phyloP scores from a whole-genome alignment of 2,797 vertebrate species.

The Nannoperca obscura region DNA sequence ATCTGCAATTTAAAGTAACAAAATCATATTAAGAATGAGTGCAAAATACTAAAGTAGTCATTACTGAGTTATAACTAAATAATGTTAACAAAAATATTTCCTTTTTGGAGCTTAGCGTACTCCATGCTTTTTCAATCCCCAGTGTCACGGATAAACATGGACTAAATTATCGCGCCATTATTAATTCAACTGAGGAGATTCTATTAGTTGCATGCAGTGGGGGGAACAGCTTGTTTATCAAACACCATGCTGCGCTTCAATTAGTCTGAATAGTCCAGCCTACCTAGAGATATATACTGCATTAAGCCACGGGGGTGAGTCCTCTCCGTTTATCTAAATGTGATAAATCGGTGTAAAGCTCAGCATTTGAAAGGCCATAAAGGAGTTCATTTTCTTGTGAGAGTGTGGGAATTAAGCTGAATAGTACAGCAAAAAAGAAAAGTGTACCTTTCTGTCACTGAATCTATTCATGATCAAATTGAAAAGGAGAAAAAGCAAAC shows the following conservation, averaged over 20 bases:
- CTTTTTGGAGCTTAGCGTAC: background rate
- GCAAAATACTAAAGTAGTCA: background rate
- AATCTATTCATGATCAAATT: conserved; percentile 49
- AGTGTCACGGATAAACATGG: conserved; percentile 59
- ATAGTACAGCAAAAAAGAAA: conserved; percentile 34
- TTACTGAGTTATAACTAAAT: background rate
- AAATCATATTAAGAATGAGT: background rate
- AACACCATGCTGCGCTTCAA: conserved; percentile 73
- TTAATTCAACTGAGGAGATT: conserved; percentile 66
- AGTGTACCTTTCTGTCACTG: conserved; percentile 38
- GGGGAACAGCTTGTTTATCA: conserved; percentile 73
- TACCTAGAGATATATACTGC: conserved; percentile 47
- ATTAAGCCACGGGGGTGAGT: conserved; percentile 57
- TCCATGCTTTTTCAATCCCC: conserved; percentile 22
- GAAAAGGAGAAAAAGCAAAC: conserved; percentile 41
- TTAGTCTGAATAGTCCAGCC: conserved; percentile 72
- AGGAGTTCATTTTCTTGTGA: conserved; percentile 33
- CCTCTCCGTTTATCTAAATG: conserved; percentile 33
- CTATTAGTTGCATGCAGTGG: conserved; percentile 67
- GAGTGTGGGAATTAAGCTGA: conserved; percentile 35
- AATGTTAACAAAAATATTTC: background rate
- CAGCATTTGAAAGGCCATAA: conserved; percentile 46
- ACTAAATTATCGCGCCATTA: conserved; percentile 58
- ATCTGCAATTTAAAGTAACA: background rate
- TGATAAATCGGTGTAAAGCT: conserved; percentile 52